phyloP scores from a whole-genome alignment of 1,140 invertebrate species.

The Caenorhabditis elegans region WBcel235 BX284605.5:11698501-11699000 shows the following conservation, averaged over 20 bases:
- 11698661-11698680: not conserved
- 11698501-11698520: no score
- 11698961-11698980: constrained; percentile 9
- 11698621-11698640: no score
- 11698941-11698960: constrained; percentile 14
- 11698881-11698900: not conserved
- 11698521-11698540: no score
- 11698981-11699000: constrained; percentile 28
- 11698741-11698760: constrained; percentile 10
- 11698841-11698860: constrained; percentile 15
- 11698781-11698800: not conserved
- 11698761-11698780: constrained; percentile 11
- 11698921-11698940: constrained; percentile 31
- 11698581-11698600: no score
- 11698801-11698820: not conserved
- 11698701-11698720: no score
- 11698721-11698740: constrained; percentile 13
- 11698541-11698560: no score
- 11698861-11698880: not conserved
- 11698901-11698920: constrained; percentile 26
- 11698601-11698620: no score
- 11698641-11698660: no score
- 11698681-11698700: no score
- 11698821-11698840: not conserved
- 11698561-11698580: no score